Base-by-base conservation (phyloP, 30 jellyfish, hydroid and myxozoan genomes). In the Aurelia coerulea region DNA sequence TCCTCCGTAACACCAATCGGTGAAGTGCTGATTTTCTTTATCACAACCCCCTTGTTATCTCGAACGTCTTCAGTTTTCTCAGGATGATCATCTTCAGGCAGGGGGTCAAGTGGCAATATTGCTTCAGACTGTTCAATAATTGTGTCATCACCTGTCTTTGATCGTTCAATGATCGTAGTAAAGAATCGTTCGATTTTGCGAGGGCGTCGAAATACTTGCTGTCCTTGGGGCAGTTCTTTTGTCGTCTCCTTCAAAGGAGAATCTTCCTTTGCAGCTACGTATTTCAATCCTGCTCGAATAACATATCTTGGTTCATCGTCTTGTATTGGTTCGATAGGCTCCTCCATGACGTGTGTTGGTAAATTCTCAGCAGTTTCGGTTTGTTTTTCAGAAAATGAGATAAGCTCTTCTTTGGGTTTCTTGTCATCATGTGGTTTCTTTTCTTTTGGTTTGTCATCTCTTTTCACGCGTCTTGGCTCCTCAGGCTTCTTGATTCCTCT, bases 111-210 rank as follows among this genome's bases (percentile, higher is more conserved):
- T 10, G 98, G 97, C 39, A 42, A 52, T 33, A 91, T 74, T 16
- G 96, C 87, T 89, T 85, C 96, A 3, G 98, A 91, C 69, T 89
- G 85, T 50, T 91, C 97, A 10, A 85, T 32, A 7, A 92, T 58
- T 15, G 81, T 58, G 32, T 87, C 97, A 16, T 41, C 74, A 59
- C 98, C 98, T 65, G 80, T 92, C 41, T 78, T 90, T 34, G 82
- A 60, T 65, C 98, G 68, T 18, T 75, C 79, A 5, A 91, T 60
- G 62, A 77, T 42, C 1, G 94, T 80, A 13, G 82, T 73, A 58
- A 19, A 85, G 33, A 91, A 65, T 41, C 96, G 56, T 46, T 91
- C 98, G 29, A 91, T 90, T 72, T 91, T 85, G 23, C 60, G 69
- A 13, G 91, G 85, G 31, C 68, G 23, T 53, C 65, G 31, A 19